phyloP scores from a whole-genome alignment of 2,113 vertebrate species.

The Synchiropus splendidus region DNA sequence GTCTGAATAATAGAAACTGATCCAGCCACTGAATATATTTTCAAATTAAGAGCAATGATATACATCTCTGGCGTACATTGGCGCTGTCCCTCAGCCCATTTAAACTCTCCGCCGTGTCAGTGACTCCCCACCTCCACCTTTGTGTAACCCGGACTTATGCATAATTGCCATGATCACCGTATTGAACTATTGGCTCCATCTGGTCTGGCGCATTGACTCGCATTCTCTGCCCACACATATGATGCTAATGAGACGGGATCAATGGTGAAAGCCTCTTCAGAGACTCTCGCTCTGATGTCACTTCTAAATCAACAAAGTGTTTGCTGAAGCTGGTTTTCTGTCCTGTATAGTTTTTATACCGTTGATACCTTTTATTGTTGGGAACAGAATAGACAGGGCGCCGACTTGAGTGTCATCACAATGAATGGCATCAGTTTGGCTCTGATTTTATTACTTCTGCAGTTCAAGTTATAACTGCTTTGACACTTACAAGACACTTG shows the following conservation, averaged over 20 bases:
- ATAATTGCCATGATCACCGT: constrained; percentile 37
- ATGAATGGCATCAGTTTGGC: too few relatives aligned
- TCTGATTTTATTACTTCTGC: too few relatives aligned
- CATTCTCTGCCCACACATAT: constrained; percentile 21
- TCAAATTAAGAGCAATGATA: background rate
- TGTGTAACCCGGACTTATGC: constrained; percentile 18
- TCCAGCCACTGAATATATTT: background rate
- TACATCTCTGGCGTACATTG: background rate
- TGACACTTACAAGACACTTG: too few relatives aligned
- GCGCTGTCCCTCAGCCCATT: constrained; percentile 2
- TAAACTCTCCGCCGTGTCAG: background rate
- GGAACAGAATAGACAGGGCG: too few relatives aligned
- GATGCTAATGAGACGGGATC: constrained; percentile 50
- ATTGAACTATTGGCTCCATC: constrained; percentile 46
- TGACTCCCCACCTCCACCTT: background rate
- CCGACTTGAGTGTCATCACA: too few relatives aligned
- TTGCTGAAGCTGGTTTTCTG: too few relatives aligned
- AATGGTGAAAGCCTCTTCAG: constrained; percentile 27
- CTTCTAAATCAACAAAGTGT: too few relatives aligned
- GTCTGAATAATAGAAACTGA: too few relatives aligned
- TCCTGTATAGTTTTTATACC: too few relatives aligned
- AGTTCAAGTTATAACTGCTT: too few relatives aligned
- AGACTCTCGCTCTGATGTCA: too few relatives aligned
- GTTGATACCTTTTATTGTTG: too few relatives aligned
- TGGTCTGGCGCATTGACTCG: constrained; percentile 30